phyloP scores from a whole-genome alignment of 2,113 vertebrate species.

The Oceanites oceanicus region DNA sequence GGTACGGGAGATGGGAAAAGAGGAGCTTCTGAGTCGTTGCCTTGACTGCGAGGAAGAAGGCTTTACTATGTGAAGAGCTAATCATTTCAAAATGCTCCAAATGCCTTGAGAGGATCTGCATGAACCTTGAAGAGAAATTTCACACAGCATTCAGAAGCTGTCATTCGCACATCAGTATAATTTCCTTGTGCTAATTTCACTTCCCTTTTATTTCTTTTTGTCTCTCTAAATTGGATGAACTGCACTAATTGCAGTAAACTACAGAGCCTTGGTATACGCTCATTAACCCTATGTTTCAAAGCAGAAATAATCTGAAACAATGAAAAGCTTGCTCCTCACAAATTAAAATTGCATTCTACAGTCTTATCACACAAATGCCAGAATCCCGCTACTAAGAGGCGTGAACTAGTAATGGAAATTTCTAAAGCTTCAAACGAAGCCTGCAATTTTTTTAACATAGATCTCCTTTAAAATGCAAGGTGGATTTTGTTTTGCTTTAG shows the following conservation, averaged over 20 bases:
- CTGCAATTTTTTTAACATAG: neutral
- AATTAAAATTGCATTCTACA: constrained; percentile 10
- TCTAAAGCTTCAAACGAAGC: neutral
- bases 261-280: neutral
- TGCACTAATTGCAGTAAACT: neutral
- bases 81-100: constrained; percentile 55
- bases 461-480: neutral
- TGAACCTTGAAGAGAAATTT: constrained; percentile 54
- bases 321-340: neutral
- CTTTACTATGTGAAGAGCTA: constrained; percentile 50
- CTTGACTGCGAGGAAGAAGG: constrained; percentile 71
- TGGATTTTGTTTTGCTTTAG: constrained; percentile 26
- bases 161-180: constrained; percentile 29
- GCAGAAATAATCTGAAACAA: constrained; percentile 32
- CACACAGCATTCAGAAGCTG: constrained; percentile 53
- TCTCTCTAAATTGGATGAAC: constrained; percentile 24
- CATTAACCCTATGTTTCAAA: constrained; percentile 38
- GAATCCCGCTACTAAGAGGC: neutral
- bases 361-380: constrained; percentile 32
- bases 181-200: constrained; percentile 42
- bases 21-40: constrained; percentile 66
- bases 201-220: constrained; percentile 25
- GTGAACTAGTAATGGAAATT: neutral
- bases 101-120: constrained; percentile 59
- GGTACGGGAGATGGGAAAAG: constrained; percentile 13